Evolutionary conservation across 2,888 invertebrate species (phyloP).

Genomic region (Isoperla grammatica): DNA sequence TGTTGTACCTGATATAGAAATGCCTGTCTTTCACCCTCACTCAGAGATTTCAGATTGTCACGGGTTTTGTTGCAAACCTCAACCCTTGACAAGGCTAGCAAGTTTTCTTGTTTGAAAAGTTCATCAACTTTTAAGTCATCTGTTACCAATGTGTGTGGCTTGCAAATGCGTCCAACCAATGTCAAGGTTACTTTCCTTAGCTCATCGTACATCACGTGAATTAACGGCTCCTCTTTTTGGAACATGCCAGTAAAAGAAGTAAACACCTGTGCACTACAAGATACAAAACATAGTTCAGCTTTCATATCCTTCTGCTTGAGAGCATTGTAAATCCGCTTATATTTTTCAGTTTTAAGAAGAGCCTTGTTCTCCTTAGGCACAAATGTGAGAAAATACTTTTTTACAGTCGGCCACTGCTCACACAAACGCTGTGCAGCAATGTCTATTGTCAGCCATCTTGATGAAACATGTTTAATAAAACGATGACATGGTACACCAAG

Average conservation of each 20-base stretch:
- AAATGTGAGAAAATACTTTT: slow-evolving; percentile 26
- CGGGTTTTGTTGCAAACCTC: neutral
- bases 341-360: slow-evolving; percentile 9
- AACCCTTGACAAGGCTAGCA: neutral
- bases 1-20: too few relatives aligned
- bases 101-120: neutral
- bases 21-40: too few relatives aligned
- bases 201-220: slow-evolving; percentile 13
- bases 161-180: neutral
- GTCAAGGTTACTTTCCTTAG: slow-evolving; percentile 3
- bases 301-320: slow-evolving; percentile 11
- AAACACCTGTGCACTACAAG: slow-evolving; percentile 13
- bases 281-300: slow-evolving; percentile 11
- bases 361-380: slow-evolving; percentile 19
- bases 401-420: slow-evolving; percentile 25
- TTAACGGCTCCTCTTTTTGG: slow-evolving; percentile 21
- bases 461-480: slow-evolving; percentile 26
- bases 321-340: slow-evolving; percentile 7
- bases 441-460: slow-evolving; percentile 27
- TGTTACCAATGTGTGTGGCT: neutral
- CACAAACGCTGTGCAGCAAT: slow-evolving; percentile 22
- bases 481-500: slow-evolving; percentile 21
- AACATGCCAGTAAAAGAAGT: slow-evolving; percentile 19
- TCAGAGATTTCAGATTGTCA: too few relatives aligned
- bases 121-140: neutral